Base-by-base conservation (phyloP, 1,140 invertebrate genomes). In the Aphaenogaster rudis region DNA sequence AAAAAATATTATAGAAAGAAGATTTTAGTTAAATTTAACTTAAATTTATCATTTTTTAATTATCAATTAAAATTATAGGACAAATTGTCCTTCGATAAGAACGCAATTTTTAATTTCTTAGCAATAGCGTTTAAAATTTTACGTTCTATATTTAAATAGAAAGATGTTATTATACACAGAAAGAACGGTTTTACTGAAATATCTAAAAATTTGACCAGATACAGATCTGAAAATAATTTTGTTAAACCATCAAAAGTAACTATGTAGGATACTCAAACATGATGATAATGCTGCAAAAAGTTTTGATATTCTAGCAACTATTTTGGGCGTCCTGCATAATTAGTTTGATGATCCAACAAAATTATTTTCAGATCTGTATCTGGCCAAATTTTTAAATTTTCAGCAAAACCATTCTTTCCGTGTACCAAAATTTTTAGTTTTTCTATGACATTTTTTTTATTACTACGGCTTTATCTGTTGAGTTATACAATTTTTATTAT, bases 361-460 rank as follows among this genome's bases (percentile, higher is more conserved):
- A 28, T 28, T 28, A 28, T 28, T 28, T 28, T 28, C 28, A 28
- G 28, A 28, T 28, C 28, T 28, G 28, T 28, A 28, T 28, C 28
- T 28, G 28, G 28, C 28, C 28, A 28, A 28, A 28, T 28, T 28
- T 28, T 28, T 28, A 0, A 28, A 28, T 28, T 28, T 28, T 28
- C 0, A 28, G 0, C 28, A 0, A 28, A 28, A 28, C 28, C 28
- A 28, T 28, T 28, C 28, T 28, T 28, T 28, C 0, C 28, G 28
- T 28, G 28, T 28, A 28, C 28, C 7, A 77, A 61, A 28, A 57
- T 6, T 15, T 28, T 21, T 2, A 1, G 17, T 4, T 3, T 59
- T 42, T 17, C 42, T 42, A 61, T 42, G 59, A 76, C 36, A 42
- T 52, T 72, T 15, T 50, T 72, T 42, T 78, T 48, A 63, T 61